Conservation (phyloP, 64 coral and sea anemone genomes). For the Actinia tenebrosa region DNA sequence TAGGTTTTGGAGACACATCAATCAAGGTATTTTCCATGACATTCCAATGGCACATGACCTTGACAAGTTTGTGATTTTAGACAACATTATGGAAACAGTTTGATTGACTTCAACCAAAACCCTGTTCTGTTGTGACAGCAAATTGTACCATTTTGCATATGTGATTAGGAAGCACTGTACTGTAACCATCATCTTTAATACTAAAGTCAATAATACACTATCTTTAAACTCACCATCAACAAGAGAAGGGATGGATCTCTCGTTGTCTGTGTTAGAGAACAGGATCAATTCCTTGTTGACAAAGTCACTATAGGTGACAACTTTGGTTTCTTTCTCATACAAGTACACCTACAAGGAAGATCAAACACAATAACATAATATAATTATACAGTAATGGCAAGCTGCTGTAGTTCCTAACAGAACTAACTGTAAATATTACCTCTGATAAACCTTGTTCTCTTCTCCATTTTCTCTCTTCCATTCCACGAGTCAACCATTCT, state of each 20-base stretch:
- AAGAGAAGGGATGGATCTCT: conserved; percentile 89
- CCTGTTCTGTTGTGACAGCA: too few relatives aligned
- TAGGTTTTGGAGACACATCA: too few relatives aligned
- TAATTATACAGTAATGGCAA: background rate
- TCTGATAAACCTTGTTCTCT: conserved; percentile 77
- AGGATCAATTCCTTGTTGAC: conserved; percentile 95
- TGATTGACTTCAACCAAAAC: too few relatives aligned
- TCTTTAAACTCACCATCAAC: conserved; percentile 79
- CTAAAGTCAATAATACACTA: too few relatives aligned
- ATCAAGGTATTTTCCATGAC: too few relatives aligned
- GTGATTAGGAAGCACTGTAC: too few relatives aligned
- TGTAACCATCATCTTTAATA: too few relatives aligned
- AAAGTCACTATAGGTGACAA: conserved; percentile 82
- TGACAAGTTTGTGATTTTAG: too few relatives aligned
- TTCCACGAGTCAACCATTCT: conserved; percentile 71
- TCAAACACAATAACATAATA: background rate
- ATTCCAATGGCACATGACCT: too few relatives aligned
- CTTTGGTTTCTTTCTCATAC: conserved; percentile 89
- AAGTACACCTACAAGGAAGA: conserved; percentile 60
- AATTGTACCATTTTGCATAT: too few relatives aligned
- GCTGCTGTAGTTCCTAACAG: background rate
- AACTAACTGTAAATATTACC: conserved; percentile 24
- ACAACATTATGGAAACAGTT: too few relatives aligned
- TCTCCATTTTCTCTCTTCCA: conserved; percentile 93
- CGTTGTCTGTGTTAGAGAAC: conserved; percentile 97